Evolutionary conservation across 1,140 invertebrate species (phyloP).

Genomic region (Phocides pigmalion): DNA sequence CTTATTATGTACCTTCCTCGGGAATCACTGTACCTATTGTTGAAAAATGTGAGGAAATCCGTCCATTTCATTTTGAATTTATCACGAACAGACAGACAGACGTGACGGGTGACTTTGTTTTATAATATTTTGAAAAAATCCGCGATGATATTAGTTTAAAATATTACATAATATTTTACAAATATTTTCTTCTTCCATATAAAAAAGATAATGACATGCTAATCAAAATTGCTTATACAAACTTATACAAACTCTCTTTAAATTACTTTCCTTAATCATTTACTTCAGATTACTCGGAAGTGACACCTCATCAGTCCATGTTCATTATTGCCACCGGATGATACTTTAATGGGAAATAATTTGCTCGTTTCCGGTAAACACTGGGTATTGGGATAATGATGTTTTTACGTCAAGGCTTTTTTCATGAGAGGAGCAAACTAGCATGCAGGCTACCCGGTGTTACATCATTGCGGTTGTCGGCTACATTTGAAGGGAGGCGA

Average conservation of each 20-base stretch:
- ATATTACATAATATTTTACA: background rate
- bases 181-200: background rate
- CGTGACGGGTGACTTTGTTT: too few species aligned
- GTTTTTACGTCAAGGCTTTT: background rate
- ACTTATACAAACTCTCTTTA: background rate
- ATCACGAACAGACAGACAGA: too few species aligned
- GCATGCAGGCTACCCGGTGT: too few species aligned
- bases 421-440: too few species aligned
- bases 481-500: too few species aligned
- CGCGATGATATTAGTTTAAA: too few species aligned
- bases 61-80: too few species aligned
- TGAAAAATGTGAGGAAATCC: too few species aligned
- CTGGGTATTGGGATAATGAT: background rate
- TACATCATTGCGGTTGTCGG: too few species aligned
- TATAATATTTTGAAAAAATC: too few species aligned
- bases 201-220: background rate
- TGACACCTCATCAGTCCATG: background rate
- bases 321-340: background rate
- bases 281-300: conserved; percentile 6
- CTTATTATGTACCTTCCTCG: too few species aligned
- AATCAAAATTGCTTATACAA: background rate
- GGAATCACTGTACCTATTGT: too few species aligned
- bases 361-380: background rate
- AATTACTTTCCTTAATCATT: background rate
- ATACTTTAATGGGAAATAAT: background rate